Evolutionary conservation across 2,113 vertebrate genomes (phyloP).

Genomic region (Casuarius casuarius): DNA sequence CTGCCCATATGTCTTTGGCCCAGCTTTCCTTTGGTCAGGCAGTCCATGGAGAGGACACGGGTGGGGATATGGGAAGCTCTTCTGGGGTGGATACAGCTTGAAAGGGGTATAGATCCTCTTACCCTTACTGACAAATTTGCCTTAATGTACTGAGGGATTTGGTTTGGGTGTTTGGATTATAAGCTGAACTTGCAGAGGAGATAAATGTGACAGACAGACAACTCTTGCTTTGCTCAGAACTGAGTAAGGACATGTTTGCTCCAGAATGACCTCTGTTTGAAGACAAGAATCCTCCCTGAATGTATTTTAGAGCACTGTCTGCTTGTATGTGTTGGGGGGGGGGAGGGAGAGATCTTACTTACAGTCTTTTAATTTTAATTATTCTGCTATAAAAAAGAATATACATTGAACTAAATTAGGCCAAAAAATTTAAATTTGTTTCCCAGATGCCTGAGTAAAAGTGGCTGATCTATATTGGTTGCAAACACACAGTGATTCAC

Average conservation of each 20-base stretch:
- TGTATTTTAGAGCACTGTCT: not conserved
- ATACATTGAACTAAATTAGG: constrained; percentile 10
- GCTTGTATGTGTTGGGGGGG: not conserved
- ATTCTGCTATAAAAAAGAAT: constrained; percentile 1
- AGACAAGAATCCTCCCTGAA: constrained; percentile 7
- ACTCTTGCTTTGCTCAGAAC: not conserved
- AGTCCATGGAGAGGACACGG: accelerated
- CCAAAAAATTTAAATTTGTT: not conserved
- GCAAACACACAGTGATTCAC: not conserved
- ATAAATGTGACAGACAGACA: not conserved
- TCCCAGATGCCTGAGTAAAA: not conserved
- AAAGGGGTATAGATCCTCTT: not conserved
- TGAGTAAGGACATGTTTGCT: not conserved
- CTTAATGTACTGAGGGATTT: not conserved
- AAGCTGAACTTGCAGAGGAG: not conserved
- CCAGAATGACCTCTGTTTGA: not conserved
- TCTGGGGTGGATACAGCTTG: not conserved
- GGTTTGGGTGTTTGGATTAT: not conserved
- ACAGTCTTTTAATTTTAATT: constrained; percentile 1
- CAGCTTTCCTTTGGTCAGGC: not conserved
- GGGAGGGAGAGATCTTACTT: not conserved
- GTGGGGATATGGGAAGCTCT: not conserved
- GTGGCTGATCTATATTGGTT: not conserved
- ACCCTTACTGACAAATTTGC: not conserved
- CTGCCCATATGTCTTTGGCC: not conserved